Percentiles rank a stretch among this genome's conserved stretches.
phyloP scores from a whole-genome alignment of 2,888 invertebrate genomes.

The Odontocerum albicorne region DNA sequence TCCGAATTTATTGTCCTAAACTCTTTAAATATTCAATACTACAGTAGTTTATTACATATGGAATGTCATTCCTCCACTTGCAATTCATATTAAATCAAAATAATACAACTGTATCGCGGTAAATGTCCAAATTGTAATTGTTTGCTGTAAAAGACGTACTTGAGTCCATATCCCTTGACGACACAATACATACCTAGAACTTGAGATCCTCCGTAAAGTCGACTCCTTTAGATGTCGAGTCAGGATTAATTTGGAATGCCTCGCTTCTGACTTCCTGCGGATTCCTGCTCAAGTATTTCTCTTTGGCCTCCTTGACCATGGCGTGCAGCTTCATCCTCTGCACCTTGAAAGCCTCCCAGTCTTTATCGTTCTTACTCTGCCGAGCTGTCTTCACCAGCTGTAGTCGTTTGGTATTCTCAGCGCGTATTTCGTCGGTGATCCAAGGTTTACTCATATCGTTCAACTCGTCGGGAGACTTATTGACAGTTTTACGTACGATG shows the following conservation, averaged over 20 bases:
- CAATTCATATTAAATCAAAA: no score
- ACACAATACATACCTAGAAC: constrained; percentile 19
- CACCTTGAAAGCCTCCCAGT: constrained; percentile 59
- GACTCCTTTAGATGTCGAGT: constrained; percentile 6
- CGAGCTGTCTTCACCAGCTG: constrained; percentile 54
- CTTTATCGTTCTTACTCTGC: constrained; percentile 51
- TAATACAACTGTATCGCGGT: no score
- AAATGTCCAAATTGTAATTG: no score
- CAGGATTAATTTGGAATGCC: constrained; percentile 11
- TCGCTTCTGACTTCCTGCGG: constrained; percentile 47
- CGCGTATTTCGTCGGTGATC: constrained; percentile 58
- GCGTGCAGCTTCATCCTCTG: constrained; percentile 61
- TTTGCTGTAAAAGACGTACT: no score
- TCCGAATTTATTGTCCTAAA: no score
- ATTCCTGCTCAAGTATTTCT: constrained; percentile 56
- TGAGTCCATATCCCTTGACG: no score
- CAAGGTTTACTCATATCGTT: constrained; percentile 57
- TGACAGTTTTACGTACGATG: neutral
- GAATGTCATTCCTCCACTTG: no score
- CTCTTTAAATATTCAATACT: no score
- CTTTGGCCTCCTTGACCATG: constrained; percentile 57
- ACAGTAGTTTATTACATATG: no score
- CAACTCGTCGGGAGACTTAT: constrained; percentile 3
- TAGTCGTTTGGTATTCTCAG: constrained; percentile 56
- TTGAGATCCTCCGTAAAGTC: constrained; percentile 24